Evolutionary conservation across 2,888 invertebrate genomes (phyloP).

Genomic region (Lamellibrachia satsuma): DNA sequence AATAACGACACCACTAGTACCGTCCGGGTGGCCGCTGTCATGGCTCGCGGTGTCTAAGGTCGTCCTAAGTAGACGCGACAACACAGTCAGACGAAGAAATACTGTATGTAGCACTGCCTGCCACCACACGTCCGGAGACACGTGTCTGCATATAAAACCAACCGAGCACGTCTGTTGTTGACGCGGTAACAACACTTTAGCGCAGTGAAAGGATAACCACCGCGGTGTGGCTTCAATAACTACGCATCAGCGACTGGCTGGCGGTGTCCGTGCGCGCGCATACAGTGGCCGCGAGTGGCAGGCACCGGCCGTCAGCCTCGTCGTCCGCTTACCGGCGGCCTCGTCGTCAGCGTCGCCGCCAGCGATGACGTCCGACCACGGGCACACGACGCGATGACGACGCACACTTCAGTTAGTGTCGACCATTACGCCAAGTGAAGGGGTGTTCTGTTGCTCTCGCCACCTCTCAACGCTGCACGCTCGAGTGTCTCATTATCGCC

Average conservation of each 20-base stretch:
- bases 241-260: slow-evolving; percentile 4
- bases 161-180: background rate
- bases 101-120: background rate
- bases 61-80: background rate
- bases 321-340: too few species aligned
- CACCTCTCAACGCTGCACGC: background rate
- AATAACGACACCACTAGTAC: background rate
- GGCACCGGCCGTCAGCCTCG: background rate
- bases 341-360: background rate
- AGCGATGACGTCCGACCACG: background rate
- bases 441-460: background rate
- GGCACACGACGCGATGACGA: background rate
- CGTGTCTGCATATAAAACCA: background rate
- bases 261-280: background rate
- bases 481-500: slow-evolving; percentile 7
- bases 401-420: background rate
- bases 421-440: background rate
- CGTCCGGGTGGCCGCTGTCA: background rate
- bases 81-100: background rate
- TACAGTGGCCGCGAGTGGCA: background rate
- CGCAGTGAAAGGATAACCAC: background rate
- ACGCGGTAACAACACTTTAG: background rate
- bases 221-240: background rate
- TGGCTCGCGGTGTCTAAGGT: background rate
- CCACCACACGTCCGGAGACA: background rate